Conservation (phyloP, 2,797 vertebrate species). For the Aplochiton taeniatus region DNA sequence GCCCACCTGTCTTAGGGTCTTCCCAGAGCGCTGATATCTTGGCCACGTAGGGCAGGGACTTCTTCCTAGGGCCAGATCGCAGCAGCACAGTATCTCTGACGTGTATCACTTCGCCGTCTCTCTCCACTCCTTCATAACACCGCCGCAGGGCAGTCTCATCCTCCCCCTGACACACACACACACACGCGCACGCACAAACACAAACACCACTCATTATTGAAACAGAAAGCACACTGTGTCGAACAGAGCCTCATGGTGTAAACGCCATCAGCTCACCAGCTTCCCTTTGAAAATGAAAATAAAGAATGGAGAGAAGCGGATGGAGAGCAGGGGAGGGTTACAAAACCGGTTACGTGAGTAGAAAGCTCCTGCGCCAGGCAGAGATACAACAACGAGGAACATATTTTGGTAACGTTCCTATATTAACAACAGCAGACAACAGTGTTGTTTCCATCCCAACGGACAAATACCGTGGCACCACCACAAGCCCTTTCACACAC, state of each 20-base stretch:
- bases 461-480: no score
- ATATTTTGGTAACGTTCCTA: no score
- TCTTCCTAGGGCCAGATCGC: constrained; percentile 94
- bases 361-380: no score
- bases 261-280: constrained; percentile 29
- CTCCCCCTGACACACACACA: constrained; percentile 80
- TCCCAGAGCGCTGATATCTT: constrained; percentile 99
- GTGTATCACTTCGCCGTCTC: constrained; percentile 92
- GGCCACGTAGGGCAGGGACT: constrained; percentile 95
- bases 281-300: no score
- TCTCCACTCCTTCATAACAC: constrained; percentile 95
- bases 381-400: no score
- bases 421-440: not conserved
- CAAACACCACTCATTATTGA: constrained; percentile 62
- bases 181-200: constrained; percentile 16
- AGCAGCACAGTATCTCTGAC: constrained; percentile 94
- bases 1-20: constrained; percentile 92
- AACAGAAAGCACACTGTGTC: constrained; percentile 44
- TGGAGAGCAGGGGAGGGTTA: no score
- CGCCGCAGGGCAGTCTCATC: constrained; percentile 89
- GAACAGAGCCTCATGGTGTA: constrained; percentile 36
- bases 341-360: no score
- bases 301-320: no score
- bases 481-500: not conserved
- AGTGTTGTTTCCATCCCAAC: no score